Evolutionary conservation across 2,888 invertebrate genomes (phyloP), one percentile per base, ranked within the genome.

Genomic region (Cloeon dipterum): DNA sequence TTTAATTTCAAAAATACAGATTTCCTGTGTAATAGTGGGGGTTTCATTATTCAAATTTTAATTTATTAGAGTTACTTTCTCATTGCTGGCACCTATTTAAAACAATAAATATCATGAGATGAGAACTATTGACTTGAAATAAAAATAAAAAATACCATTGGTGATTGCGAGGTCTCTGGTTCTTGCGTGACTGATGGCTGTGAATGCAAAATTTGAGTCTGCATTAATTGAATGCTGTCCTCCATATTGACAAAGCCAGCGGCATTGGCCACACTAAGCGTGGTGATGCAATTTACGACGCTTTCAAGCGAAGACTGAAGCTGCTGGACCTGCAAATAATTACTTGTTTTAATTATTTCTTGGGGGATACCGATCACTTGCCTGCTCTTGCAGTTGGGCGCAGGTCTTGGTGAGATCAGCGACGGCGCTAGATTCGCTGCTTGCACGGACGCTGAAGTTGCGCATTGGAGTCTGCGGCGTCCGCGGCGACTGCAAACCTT

Each of bases 221-320:
- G 34, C 10, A 34, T 34, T 34, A 34, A 34, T n/a, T n/a, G n/a
- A n/a, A n/a, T n/a, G n/a, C n/a, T n/a, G n/a, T n/a, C n/a, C n/a
- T n/a, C n/a, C n/a, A n/a, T n/a, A n/a, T n/a, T n/a, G n/a, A n/a
- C 26, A n/a, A 2, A 19, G 19, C 20, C n/a, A 3, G 20, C 20
- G 2, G 20, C 20, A 2, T 2, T 18, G 8, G 32, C 10, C 5
- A n/a, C 13, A 10, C 18, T 20, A n/a, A 5, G 20, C 11, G 25
- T 10, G 3, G 70, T 65, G 54, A 78, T 72, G 32, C 73, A 75
- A 40, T 70, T 69, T 42, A 79, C 61, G 43, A 82, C 73, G 48
- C 78, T 74, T 43, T 73, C 70, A 74, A 83, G 77, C 17, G 76
- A 74, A 40, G 69, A 69, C 52, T 79, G 82, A 20, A 82, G 53